Evolutionary conservation across 2,888 invertebrate genomes (phyloP), one percentile per base, ranked within the genome.

Genomic region (Drosophila subsilvestris): DNA sequence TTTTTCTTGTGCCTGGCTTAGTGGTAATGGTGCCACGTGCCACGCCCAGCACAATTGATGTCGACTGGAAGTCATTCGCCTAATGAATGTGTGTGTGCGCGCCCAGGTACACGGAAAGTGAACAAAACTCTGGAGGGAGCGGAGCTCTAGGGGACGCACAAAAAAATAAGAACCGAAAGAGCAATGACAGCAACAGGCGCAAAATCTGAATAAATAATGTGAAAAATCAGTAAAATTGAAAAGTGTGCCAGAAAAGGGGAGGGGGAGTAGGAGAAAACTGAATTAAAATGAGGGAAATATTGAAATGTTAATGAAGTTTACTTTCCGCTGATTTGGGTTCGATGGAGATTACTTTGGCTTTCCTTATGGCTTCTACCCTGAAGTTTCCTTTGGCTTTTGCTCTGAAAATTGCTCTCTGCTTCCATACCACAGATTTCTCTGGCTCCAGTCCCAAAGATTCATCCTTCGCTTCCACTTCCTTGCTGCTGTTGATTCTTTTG

Each of bases 291-390:
- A 51, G 60, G 59, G 74, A 80, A 87, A 81, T 89, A 84, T 85
- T 88, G 88, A 85, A 89, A 85, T 85, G 83, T 74, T 85, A 86
- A 85, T 88, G 79, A 89, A 89, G 84, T 85, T 89, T 89, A 66
- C 87, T 74, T 84, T 74, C 57, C 74, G 73, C 62, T 76, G 66
- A 76, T 75, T 75, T 73, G 72, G 37, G 14, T 14, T 14, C 37
- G 37, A 37, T 25, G 7, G 50, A 50, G n/a, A 14, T 29, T n/a
- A 25, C 25, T 50, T 50, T 9, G 50, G 50, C 6, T 10, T 25
- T 29, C 3, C 27, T 79, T 76, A 71, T 79, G 76, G 58, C 63
- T 79, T 63, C 42, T 22, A 42, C 14, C 25, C 37, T 51, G 42
- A 77, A 59, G 48, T 74, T 37, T 6, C 14, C 6, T 1, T 6